phyloP scores from a whole-genome alignment of 2,113 vertebrate genomes.

The Panthera uncia region DNA sequence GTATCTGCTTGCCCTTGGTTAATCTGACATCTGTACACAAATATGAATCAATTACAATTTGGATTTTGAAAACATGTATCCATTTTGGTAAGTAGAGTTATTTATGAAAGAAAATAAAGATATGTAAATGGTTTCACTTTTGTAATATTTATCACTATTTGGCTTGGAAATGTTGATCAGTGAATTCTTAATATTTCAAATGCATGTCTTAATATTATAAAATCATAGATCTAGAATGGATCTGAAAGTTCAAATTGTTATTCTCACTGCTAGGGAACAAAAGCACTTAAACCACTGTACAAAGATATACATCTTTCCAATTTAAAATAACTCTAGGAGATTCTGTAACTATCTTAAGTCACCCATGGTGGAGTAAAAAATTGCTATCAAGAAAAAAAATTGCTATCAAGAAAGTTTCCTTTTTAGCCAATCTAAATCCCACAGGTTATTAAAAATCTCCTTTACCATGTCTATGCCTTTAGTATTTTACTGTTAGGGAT shows the following conservation, averaged over 20 bases:
- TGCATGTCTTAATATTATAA: background rate
- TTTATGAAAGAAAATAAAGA: background rate
- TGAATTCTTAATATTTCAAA: background rate
- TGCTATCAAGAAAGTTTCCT: background rate
- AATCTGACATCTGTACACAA: background rate
- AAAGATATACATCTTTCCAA: background rate
- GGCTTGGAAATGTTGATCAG: background rate
- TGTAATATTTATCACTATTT: background rate
- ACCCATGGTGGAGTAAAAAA: background rate
- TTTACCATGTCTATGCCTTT: background rate
- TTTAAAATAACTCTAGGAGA: constrained; percentile 3
- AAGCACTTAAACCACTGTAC: background rate
- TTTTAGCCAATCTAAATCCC: background rate
- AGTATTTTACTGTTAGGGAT: background rate
- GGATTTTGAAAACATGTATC: background rate
- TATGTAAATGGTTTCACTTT: background rate
- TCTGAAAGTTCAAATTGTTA: background rate
- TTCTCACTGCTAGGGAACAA: background rate
- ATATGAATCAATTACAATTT: background rate
- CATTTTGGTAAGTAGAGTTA: background rate
- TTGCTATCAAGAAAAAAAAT: background rate
- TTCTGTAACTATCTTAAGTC: background rate
- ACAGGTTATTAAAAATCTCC: background rate
- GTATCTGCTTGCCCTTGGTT: background rate
- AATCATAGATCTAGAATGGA: background rate